Percentiles rank a stretch among this genome's conserved stretches.
Conservation (phyloP, 2,797 vertebrate species). For the Acridotheres tristis region DNA sequence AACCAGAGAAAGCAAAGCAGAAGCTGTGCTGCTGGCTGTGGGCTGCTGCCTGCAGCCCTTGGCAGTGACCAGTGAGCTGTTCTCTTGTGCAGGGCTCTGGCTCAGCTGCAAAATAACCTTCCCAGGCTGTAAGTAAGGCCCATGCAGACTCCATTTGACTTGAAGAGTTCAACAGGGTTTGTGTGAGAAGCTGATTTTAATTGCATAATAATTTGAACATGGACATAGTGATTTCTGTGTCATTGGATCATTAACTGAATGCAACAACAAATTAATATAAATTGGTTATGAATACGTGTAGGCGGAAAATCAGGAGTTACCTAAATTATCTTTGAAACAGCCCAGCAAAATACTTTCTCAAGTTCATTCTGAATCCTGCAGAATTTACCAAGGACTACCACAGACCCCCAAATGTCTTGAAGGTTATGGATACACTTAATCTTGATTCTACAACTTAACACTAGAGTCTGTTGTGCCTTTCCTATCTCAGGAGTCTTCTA, state of each 20-base stretch:
- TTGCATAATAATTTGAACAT: neutral
- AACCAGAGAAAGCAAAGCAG: neutral
- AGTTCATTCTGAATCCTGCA: neutral
- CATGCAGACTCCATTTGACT: neutral
- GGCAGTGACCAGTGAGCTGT: neutral
- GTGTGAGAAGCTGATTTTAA: constrained; percentile 6
- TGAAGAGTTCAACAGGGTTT: neutral
- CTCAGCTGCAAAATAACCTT: neutral
- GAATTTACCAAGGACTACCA: neutral
- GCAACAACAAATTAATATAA: neutral
- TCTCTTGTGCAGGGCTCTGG: neutral
- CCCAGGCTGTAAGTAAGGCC: neutral
- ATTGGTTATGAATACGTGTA: neutral
- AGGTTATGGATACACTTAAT: neutral
- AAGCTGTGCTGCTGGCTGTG: neutral
- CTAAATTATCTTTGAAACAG: neutral
- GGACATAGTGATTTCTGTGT: neutral
- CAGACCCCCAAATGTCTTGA: neutral
- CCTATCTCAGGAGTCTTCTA: neutral
- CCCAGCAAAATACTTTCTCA: neutral
- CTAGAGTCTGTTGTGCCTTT: neutral
- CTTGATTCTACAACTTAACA: neutral
- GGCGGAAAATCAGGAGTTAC: neutral
- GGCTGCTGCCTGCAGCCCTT: neutral
- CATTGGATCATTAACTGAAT: neutral